phyloP scores from a whole-genome alignment of 1,140 invertebrate species.

The Drosophila tsacasi region DNA sequence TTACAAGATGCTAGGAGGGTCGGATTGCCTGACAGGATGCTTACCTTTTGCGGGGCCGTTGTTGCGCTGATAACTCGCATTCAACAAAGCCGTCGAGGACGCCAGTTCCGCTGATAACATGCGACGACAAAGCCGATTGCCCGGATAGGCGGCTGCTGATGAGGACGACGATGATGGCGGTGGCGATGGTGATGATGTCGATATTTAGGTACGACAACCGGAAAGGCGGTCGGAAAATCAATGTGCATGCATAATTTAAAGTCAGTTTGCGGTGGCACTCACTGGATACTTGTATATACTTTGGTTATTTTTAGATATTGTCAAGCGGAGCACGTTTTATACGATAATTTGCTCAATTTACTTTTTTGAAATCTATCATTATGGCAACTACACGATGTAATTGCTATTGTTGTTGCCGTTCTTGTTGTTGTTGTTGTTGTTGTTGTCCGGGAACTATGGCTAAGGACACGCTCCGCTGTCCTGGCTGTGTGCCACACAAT shows the following conservation, averaged over 20 bases:
- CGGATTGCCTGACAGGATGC: conserved; percentile 5
- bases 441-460: conserved; percentile 35
- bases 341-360: conserved; percentile 79
- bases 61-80: conserved; percentile 77
- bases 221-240: conserved; percentile 67
- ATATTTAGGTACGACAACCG: conserved; percentile 35
- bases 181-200: conserved; percentile 21
- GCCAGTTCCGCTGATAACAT: conserved; percentile 78
- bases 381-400: conserved; percentile 72
- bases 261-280: conserved; percentile 71
- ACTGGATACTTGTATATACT: conserved; percentile 14
- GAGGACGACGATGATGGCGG: conserved; percentile 21
- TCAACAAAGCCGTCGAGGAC: conserved; percentile 75
- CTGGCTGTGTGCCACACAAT: conserved; percentile 57
- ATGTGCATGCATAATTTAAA: conserved; percentile 81
- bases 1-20: not conserved
- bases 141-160: conserved; percentile 56
- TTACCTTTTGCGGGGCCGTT: conserved; percentile 78
- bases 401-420: conserved; percentile 54
- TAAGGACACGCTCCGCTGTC: conserved; percentile 49
- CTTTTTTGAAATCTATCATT: conserved; percentile 79
- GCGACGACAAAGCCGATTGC: conserved; percentile 65
- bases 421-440: conserved; percentile 25
- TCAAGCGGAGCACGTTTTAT: conserved; percentile 62
- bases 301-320: conserved; percentile 67